Evolutionary conservation across 2,797 vertebrate species (phyloP), one percentile per base, ranked within the genome.

Genomic region (Mormyrops boulengeri): DNA sequence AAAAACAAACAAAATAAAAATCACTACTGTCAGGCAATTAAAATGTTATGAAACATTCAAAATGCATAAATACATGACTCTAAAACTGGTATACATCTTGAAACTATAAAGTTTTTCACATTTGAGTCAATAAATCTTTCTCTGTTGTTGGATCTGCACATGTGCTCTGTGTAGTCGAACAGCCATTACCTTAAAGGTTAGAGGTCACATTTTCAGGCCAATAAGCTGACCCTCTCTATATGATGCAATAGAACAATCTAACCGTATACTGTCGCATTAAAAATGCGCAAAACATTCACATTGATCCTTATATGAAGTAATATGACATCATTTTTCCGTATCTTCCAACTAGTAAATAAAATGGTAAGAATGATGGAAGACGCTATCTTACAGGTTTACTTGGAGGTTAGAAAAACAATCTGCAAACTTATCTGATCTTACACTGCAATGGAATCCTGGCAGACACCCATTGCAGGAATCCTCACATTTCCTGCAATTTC

Each of bases 401-500:
- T 77, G 34, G 34, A 73, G 66, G 12, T 80, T 80, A 80, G 73
- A 77, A 41, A 77, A 77, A 73, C 8, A 73, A 73, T 34, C 66
- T 82, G 41, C 38, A 82, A 53, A 86, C 49, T 34, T 53, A 50
- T 22, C 38, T 26, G 41, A 85, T 49, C 44, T n/a, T n/a, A 26
- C 82, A 47, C n/a, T 26, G 41, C 17, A 9, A n/a, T 50, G 47
- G 34, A 84, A 57, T 60, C 30, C 7, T 57, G 9, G 14, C 19
- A 30, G 17, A 87, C 30, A 19, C 38, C 7, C 84, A 52, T 4
- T 50, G 19, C 9, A 66, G 30, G 52, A 89, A 52, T 84, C 57
- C 52, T 90, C 47, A 92, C 90, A 93, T 93, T 92, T 92, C 89
- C 9, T 44, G 89, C 92, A 92, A 95, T 94, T 93, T 94, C 52